phyloP scores from a whole-genome alignment of 2,888 invertebrate genomes.

The Stegana nigrithorax region DNA sequence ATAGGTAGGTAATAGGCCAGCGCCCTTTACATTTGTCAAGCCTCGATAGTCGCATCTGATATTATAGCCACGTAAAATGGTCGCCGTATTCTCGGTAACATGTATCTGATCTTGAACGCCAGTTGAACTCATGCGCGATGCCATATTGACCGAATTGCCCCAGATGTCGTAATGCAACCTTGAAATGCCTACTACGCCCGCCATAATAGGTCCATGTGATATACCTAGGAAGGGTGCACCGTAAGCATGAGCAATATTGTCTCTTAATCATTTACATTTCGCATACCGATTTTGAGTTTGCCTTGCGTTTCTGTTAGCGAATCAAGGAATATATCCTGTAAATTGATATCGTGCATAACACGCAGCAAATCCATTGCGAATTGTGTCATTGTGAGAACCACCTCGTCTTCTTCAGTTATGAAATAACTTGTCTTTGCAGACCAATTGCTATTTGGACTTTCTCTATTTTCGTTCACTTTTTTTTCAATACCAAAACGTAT shows the following conservation, averaged over 20 bases:
- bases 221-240: constrained; percentile 76
- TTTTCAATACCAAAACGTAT: background rate
- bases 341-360: constrained; percentile 69
- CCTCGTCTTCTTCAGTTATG: constrained; percentile 64
- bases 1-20: constrained; percentile 50
- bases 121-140: constrained; percentile 94
- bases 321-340: background rate
- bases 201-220: constrained; percentile 89
- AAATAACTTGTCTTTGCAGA: background rate
- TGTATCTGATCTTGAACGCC: constrained; percentile 85
- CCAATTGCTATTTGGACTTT: background rate
- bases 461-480: background rate
- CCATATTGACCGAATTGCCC: constrained; percentile 97
- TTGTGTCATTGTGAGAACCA: constrained; percentile 74
- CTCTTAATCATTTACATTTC: background rate
- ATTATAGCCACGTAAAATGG: constrained; percentile 75
- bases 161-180: constrained; percentile 97
- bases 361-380: constrained; percentile 82
- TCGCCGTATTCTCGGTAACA: constrained; percentile 80
- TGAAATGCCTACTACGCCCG: constrained; percentile 93
- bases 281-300: background rate
- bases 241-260: too few relatives aligned
- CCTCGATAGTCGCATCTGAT: constrained; percentile 78
- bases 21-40: constrained; percentile 79
- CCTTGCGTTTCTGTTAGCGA: background rate